Percentiles rank a stretch among this genome's conserved stretches.
Evolutionary conservation across 2,797 vertebrate species (phyloP).

Genomic region (Coregonus ussuriensis): DNA sequence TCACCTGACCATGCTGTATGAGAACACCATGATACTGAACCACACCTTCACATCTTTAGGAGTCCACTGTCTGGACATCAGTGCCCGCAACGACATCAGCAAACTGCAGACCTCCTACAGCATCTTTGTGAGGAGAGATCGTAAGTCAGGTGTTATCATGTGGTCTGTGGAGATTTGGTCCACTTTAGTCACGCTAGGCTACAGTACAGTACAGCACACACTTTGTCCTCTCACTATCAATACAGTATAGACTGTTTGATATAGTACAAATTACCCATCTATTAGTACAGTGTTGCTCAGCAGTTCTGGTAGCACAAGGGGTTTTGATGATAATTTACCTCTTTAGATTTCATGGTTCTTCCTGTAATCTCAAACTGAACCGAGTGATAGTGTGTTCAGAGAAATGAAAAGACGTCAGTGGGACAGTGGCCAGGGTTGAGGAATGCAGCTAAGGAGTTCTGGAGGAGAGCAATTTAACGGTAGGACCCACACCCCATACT

Average conservation of each 20-base stretch:
- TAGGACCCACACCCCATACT: neutral
- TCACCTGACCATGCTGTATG: conserved; percentile 75
- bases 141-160: conserved; percentile 63
- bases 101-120: conserved; percentile 79
- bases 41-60: conserved; percentile 79
- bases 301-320: too few relatives aligned
- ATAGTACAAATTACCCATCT: neutral
- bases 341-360: too few relatives aligned
- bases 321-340: too few relatives aligned
- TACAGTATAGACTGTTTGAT: neutral
- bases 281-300: neutral
- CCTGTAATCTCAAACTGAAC: too few relatives aligned
- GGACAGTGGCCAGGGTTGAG: neutral
- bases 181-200: neutral
- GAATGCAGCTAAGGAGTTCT: neutral
- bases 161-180: neutral
- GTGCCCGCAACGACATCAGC: conserved; percentile 79
- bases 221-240: neutral
- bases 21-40: conserved; percentile 77
- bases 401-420: neutral
- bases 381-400: neutral
- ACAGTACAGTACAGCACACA: too few relatives aligned
- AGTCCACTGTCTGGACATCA: conserved; percentile 83
- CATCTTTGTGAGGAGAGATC: conserved; percentile 76
- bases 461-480: neutral